phyloP scores from a whole-genome alignment of 2,113 vertebrate genomes.

The Anoura caudifer region DNA sequence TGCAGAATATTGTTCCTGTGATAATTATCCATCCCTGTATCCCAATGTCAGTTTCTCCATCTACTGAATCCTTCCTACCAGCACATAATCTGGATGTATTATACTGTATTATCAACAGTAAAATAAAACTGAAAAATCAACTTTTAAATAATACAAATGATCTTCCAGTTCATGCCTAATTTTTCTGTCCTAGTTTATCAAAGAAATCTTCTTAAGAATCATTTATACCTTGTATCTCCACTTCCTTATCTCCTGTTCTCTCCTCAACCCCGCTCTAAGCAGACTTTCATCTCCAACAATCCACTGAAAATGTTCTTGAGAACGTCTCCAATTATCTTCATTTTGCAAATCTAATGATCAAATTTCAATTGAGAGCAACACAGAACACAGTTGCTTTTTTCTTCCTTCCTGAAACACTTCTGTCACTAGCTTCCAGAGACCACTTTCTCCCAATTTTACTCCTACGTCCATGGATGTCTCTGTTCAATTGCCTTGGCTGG shows the following conservation, averaged over 20 bases:
- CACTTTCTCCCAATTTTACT: neutral
- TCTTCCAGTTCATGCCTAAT: neutral
- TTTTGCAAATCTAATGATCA: neutral
- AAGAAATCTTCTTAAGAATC: neutral
- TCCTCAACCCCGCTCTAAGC: neutral
- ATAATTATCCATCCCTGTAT: neutral
- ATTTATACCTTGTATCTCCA: neutral
- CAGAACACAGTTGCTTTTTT: neutral
- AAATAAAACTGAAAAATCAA: constrained; percentile 28
- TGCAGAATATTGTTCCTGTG: neutral
- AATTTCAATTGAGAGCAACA: neutral
- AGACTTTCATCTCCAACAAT: neutral
- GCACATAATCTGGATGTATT: neutral
- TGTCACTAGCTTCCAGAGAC: neutral
- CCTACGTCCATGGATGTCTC: neutral
- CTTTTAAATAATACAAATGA: neutral
- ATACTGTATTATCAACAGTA: neutral
- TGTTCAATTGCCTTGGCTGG: neutral
- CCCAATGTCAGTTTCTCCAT: neutral
- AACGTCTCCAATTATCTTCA: neutral
- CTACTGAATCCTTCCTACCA: neutral
- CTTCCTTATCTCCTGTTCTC: neutral
- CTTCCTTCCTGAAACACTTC: neutral
- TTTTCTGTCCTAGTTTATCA: neutral
- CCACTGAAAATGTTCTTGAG: neutral